phyloP scores from a whole-genome alignment of 2,797 vertebrate species.

The Karalla daura region DNA sequence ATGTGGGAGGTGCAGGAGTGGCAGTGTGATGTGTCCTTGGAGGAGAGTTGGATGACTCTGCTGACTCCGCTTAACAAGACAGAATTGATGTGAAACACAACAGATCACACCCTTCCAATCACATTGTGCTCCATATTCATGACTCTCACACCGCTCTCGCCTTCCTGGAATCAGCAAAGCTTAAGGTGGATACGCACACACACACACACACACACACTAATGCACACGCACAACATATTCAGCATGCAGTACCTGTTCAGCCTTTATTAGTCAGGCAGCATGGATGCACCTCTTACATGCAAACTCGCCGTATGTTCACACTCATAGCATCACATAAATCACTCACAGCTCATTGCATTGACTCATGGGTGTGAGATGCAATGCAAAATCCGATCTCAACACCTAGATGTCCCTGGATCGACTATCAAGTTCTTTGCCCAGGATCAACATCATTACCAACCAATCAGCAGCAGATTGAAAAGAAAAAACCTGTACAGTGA shows the following conservation, averaged over 20 bases:
- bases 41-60: conserved; percentile 75
- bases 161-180: conserved; percentile 47
- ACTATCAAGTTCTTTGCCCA: no score
- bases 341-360: conserved; percentile 4
- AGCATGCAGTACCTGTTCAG: conserved; percentile 23
- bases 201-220: conserved; percentile 19
- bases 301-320: conserved; percentile 13
- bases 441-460: no score
- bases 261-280: conserved; percentile 4
- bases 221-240: conserved; percentile 10
- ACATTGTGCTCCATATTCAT: conserved; percentile 75
- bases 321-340: conserved; percentile 6
- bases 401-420: no score
- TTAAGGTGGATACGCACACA: conserved; percentile 39
- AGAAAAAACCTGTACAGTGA: no score
- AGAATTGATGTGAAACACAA: conserved; percentile 77
- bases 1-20: conserved; percentile 59
- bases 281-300: conserved; percentile 7
- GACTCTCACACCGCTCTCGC: conserved; percentile 59
- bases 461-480: no score
- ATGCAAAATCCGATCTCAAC: no score
- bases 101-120: conserved; percentile 66
- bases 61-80: conserved; percentile 79
- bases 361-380: neutral
- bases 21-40: conserved; percentile 74